Evolutionary conservation across 64 coral and sea anemone genomes (phyloP).

Genomic region (Stichodactyla helianthus): DNA sequence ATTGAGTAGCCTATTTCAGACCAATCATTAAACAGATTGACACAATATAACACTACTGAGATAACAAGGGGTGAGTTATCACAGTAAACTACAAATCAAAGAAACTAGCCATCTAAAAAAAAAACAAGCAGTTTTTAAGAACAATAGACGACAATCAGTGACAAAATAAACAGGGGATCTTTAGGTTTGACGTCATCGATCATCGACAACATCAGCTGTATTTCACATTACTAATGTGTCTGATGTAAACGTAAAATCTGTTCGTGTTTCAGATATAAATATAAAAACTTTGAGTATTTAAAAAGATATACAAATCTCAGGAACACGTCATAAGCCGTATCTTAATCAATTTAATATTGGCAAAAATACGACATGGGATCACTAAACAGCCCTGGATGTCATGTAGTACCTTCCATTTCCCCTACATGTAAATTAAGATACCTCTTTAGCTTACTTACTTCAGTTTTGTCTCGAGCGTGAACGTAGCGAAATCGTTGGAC

Average conservation of each 20-base stretch:
- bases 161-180: neutral
- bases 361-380: neutral
- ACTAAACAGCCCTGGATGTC: neutral
- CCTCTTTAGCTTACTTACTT: constrained; percentile 25
- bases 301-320: neutral
- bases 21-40: too few relatives aligned
- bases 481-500: constrained; percentile 96
- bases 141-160: neutral
- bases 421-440: too few relatives aligned
- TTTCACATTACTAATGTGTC: neutral
- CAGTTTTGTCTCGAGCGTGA: constrained; percentile 94
- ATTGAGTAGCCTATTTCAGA: too few relatives aligned
- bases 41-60: too few relatives aligned
- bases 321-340: neutral
- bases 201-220: neutral
- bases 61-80: too few relatives aligned
- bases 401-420: neutral
- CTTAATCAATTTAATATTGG: neutral
- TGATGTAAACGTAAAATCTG: neutral
- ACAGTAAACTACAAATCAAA: too few relatives aligned
- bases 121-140: too few relatives aligned
- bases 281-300: neutral
- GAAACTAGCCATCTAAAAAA: neutral
- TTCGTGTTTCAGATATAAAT: neutral
- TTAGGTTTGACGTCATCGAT: neutral